Evolutionary conservation across 2,888 invertebrate genomes (phyloP).

Genomic region (Ectemnius cavifrons): DNA sequence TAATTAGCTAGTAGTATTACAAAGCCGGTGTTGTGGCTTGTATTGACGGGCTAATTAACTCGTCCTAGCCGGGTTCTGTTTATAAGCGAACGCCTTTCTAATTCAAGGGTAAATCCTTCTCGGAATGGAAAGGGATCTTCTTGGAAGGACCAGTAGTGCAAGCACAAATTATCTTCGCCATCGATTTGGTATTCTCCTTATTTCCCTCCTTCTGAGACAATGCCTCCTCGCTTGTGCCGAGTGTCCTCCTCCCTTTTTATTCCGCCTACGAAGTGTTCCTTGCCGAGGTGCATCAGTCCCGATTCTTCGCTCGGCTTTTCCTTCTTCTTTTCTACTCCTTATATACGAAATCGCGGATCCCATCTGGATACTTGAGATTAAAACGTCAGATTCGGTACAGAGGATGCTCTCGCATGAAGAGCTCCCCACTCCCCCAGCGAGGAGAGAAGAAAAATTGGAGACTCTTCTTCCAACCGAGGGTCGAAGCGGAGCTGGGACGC

Average conservation of each 20-base stretch:
- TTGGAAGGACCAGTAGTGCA: slow-evolving; percentile 24
- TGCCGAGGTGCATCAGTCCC: not conserved
- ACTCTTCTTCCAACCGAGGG: slow-evolving; percentile 6
- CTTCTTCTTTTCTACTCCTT: slow-evolving; percentile 45
- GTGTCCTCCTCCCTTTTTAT: slow-evolving; percentile 34
- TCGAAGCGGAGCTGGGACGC: slow-evolving; percentile 3
- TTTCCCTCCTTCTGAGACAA: slow-evolving; percentile 12
- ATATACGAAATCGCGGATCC: slow-evolving; percentile 69
- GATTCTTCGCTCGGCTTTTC: slow-evolving; percentile 8
- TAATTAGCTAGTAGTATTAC: too few relatives aligned
- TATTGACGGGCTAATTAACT: too few relatives aligned
- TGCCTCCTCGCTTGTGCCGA: slow-evolving; percentile 21
- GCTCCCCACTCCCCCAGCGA: slow-evolving; percentile 36
- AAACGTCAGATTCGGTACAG: slow-evolving; percentile 72
- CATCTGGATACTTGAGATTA: slow-evolving; percentile 76
- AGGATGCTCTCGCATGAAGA: slow-evolving; percentile 59
- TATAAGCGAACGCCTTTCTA: too few relatives aligned
- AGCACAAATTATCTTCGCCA: slow-evolving; percentile 47
- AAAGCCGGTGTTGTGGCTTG: too few relatives aligned
- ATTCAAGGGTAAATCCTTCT: slow-evolving; percentile 9
- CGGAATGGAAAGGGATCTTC: too few relatives aligned
- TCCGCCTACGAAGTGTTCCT: not conserved
- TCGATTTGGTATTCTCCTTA: slow-evolving; percentile 36
- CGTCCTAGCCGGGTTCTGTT: too few relatives aligned
- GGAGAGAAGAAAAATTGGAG: slow-evolving; percentile 25